Evolutionary conservation across 2,113 vertebrate genomes (phyloP), one percentile per base, ranked within the genome.

Genomic region (Acinonyx jubatus): DNA sequence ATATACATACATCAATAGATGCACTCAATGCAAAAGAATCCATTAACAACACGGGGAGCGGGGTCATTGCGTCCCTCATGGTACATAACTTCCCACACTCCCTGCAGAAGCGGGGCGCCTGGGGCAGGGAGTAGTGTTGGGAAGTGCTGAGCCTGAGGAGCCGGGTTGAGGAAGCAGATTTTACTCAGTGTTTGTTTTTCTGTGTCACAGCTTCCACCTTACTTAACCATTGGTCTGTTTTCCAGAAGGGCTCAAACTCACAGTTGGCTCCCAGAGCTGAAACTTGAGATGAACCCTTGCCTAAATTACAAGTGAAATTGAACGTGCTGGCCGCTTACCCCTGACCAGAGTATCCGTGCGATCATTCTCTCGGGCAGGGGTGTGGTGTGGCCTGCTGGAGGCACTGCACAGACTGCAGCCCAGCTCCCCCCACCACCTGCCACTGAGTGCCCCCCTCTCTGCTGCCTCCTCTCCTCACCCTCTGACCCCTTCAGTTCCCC

Each of bases 271-370:
- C 31, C 81, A 95, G 73, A 57, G 33, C 63, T 85, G 45, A 68
- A 97, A 89, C 38, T 80, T 92, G 4, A 98, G 95, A 92, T 71
- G 97, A 55, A 86, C 65, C 92, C 97, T 98, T 97, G 73, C 97
- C 96, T 96, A 98, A 95, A 87, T 96, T 69, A 96, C 79, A 96
- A 97, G 83, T 68, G 83, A 65, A 95, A 74, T 52, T 79, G 87
- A 97, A 94, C 78, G 86, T 25, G 66, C 94, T 96, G 92, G 91
- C 11, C 84, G 74, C 98, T 97, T 97, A n/a, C 94, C 91, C 91
- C 92, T 97, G 97, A 91, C 93, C 82, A 29, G 65, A 91, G 12
- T 31, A 52, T 57, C 48, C 19, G 92, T 57, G 92, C 61, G 23
- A 85, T 88, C 76, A 45, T 92, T 76, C 65, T 96, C 90, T 38